Conservation (phyloP, 1,140 invertebrate genomes). For the Polypedilum vanderplanki region DNA sequence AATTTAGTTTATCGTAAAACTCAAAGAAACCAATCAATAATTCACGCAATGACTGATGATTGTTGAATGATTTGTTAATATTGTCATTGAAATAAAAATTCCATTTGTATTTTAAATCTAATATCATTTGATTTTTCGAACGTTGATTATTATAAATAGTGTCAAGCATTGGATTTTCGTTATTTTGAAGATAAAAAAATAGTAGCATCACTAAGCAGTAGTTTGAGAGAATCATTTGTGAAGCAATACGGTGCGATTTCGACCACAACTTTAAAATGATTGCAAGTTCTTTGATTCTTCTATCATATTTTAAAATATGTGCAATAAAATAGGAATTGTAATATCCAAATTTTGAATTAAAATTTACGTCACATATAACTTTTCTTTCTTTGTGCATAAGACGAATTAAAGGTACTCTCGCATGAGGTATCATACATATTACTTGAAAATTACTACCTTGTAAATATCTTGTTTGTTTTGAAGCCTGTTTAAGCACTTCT, state of each 20-base stretch:
- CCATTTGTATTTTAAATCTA: neutral
- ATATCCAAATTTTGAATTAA: constrained; percentile 5
- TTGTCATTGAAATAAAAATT: constrained; percentile 20
- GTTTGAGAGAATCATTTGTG: neutral
- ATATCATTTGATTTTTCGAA: neutral
- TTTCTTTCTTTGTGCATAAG: neutral
- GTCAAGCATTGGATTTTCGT: neutral
- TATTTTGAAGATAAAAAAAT: constrained; percentile 4
- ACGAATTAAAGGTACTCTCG: neutral
- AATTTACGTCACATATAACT: neutral
- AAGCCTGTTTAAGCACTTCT: neutral
- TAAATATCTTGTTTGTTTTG: neutral
- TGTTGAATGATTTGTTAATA: neutral
- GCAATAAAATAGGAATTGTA: neutral
- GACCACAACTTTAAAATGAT: neutral
- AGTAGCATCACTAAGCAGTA: neutral
- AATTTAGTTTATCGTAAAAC: neutral
- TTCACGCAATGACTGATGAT: neutral
- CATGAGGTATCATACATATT: neutral
- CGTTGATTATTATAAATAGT: constrained; percentile 13
- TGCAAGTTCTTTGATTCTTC: neutral
- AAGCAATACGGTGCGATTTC: neutral
- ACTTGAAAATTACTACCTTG: neutral
- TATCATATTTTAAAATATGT: neutral
- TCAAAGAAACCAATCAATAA: neutral